A percentile compares a stretch with the other conserved stretches of the same genome.
Evolutionary conservation across 1,140 invertebrate genomes (phyloP).

Genomic region (Leptinotarsa undecemlineata): DNA sequence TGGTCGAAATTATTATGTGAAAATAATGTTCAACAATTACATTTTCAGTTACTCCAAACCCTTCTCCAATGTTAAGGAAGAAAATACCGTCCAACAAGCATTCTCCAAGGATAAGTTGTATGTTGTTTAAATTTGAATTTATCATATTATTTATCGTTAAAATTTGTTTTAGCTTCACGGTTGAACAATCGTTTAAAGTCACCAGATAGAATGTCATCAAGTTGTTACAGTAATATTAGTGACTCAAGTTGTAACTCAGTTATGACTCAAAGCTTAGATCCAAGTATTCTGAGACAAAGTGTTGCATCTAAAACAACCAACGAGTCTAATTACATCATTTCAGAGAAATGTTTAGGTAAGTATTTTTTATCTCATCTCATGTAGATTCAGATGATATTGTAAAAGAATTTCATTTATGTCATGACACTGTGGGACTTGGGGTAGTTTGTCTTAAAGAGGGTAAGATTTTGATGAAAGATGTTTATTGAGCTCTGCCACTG

Average conservation of each 20-base stretch:
- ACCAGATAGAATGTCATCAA: constrained; percentile 71
- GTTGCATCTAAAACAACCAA: constrained; percentile 35
- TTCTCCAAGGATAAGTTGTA: constrained; percentile 67
- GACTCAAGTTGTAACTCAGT: constrained; percentile 53
- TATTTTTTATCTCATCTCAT: not conserved
- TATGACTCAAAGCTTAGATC: constrained; percentile 70
- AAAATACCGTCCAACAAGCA: constrained; percentile 52
- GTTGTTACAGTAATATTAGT: constrained; percentile 63
- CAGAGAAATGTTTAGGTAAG: constrained; percentile 41
- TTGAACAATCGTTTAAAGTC: constrained; percentile 62
- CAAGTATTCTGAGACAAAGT: constrained; percentile 47
- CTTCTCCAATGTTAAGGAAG: constrained; percentile 48
- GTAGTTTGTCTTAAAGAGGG: no score
- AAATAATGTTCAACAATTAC: not conserved
- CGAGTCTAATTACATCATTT: constrained; percentile 22
- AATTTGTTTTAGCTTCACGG: constrained; percentile 53
- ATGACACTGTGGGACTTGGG: not conserved
- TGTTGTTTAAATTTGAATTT: constrained; percentile 47
- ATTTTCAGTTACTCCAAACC: constrained; percentile 43
- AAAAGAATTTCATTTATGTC: no score
- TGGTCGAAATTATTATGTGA: not conserved
- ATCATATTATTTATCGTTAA: constrained; percentile 5
- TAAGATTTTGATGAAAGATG: no score
- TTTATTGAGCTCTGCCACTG: no score
- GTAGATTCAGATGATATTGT: no score